Base-by-base conservation (phyloP, 2,113 vertebrate genomes). In the Tachuris rubrigastra region DNA sequence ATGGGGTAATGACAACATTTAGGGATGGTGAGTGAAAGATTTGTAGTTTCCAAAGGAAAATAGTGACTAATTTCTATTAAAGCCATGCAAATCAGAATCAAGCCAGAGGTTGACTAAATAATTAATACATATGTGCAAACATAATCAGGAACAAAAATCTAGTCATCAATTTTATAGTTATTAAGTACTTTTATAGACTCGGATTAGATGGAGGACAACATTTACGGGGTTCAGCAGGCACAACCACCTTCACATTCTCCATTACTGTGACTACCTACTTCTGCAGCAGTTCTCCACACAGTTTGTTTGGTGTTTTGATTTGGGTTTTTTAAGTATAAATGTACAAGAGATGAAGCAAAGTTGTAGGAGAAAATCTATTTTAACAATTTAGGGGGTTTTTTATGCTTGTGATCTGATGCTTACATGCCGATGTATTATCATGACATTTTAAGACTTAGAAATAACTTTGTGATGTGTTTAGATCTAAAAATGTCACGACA, bases 1-100 rank as follows among this genome's bases (percentile, higher is more conserved):
- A 2, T 33, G 6, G 10, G 2, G 1, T 1, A 1, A 27, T 39
- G 9, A 14, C 9, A 33, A 31, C 47, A 2, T 71, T 67, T 23
- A 25, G 25, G 16, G 8, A 35, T 15, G 19, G 6, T 47, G 35
- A 81, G 13, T 39, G 33, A 35, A 19, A 79, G 5, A 37, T 71
- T 37, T 69, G 13, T 76, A 10, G 41, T 69, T 93, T 76, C 46
- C 17, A 76, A 90, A 77, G 39, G 25, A 83, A 62, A 58, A 66
- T 31, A 13, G 8, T 30, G 25, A 16, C 30, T 69, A 8, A 62
- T 49, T 72, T 95, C 20, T 39, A 19, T 44, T 80, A 56, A 52
- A 21, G 33, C 78, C 8, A 31, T 63, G 25, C 5, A 74, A 78
- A 65, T 73, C 22, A 68, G 39, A 85, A 71, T 33, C 7, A 42